phyloP scores from a whole-genome alignment of 2,797 vertebrate species.

The Poecilia gillii region DNA sequence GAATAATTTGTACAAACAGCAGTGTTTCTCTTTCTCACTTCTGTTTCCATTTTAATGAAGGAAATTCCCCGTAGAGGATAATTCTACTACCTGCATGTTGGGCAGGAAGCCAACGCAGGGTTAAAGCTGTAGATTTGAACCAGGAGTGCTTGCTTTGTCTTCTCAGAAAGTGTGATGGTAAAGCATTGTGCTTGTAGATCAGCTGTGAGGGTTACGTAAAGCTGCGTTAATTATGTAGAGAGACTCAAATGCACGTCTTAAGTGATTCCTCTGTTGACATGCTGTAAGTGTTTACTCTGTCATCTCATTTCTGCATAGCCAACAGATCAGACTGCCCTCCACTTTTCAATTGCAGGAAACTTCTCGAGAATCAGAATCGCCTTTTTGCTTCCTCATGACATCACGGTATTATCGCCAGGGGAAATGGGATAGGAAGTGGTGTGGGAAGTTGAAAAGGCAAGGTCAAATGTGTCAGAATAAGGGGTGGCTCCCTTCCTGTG shows the following conservation, averaged over 20 bases:
- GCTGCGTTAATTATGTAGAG: neutral
- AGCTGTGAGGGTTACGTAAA: neutral
- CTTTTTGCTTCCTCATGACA: conserved; percentile 66
- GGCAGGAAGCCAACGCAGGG: conserved; percentile 35
- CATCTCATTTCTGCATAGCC: neutral
- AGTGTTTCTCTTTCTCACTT: conserved; percentile 21
- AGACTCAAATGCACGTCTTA: neutral
- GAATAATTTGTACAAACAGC: conserved; percentile 65
- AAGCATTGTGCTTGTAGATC: neutral
- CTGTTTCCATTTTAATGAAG: conserved; percentile 45
- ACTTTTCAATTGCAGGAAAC: conserved; percentile 65
- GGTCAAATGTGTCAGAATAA: conserved; percentile 34
- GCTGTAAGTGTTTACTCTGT: neutral
- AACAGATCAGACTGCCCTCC: neutral
- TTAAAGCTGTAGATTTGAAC: conserved; percentile 31
- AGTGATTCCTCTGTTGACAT: neutral
- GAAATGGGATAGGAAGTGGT: conserved; percentile 76
- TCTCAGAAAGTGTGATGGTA: neutral
- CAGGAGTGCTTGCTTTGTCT: neutral
- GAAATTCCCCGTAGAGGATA: conserved; percentile 37
- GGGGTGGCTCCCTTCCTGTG: conserved; percentile 55
- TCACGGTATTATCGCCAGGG: conserved; percentile 66
- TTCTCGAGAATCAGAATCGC: conserved; percentile 33
- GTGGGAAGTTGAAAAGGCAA: conserved; percentile 51
- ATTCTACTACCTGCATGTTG: conserved; percentile 18